A percentile compares a stretch with the other conserved stretches of the same genome.
phyloP scores from a whole-genome alignment of 2,797 vertebrate species.

The Ciconia nigra region DNA sequence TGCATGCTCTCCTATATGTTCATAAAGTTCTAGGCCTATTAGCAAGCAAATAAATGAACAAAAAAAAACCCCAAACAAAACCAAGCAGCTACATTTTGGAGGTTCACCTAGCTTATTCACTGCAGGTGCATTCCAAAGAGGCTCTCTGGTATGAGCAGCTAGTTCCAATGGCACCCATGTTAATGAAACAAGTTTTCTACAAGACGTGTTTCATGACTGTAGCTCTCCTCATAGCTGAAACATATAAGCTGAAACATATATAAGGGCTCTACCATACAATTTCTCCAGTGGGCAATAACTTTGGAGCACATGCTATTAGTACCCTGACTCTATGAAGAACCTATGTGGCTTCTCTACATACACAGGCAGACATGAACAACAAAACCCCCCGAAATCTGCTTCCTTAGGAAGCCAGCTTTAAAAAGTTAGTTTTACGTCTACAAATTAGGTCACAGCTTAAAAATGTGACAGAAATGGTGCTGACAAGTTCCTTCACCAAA shows the following conservation, averaged over 20 bases:
- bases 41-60: neutral
- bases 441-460: neutral
- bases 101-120: neutral
- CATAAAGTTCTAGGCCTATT: neutral
- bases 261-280: neutral
- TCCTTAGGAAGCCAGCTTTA: neutral
- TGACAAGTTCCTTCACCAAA: neutral
- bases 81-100: neutral
- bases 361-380: neutral
- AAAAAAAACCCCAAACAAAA: neutral
- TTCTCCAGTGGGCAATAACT: neutral
- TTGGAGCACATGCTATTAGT: neutral
- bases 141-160: neutral
- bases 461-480: neutral
- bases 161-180: neutral
- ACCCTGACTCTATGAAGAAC: neutral
- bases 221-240: neutral
- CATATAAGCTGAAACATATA: neutral
- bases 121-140: neutral
- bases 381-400: neutral
- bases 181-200: neutral
- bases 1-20: neutral
- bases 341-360: neutral
- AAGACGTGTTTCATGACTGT: neutral
- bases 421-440: neutral